These are phyloP conservation scores for Pipistrellus kuhlii DNA, from an alignment of 2,797 vertebrate genomes.

Conservation along the genomic window DNA sequence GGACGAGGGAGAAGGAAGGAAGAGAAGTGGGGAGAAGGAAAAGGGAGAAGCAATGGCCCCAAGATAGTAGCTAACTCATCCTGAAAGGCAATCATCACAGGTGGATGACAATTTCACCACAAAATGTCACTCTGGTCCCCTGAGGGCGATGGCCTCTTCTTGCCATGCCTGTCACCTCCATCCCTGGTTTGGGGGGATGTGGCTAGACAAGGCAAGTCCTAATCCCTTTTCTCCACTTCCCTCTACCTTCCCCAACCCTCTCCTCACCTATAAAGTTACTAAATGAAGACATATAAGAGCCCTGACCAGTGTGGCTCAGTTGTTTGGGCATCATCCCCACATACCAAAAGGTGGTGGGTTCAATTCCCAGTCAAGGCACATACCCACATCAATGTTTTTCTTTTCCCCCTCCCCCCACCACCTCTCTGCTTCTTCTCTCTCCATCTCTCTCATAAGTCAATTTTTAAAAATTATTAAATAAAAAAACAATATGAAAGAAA, in stretches of 20 bases:
- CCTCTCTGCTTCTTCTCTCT: too few relatives aligned
- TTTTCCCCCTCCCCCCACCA: neutral
- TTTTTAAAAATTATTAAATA: neutral
- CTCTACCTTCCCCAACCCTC: neutral
- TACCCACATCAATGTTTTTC: too few relatives aligned
- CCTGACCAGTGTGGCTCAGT: too few relatives aligned
- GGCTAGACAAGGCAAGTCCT: neutral
- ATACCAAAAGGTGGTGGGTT: too few relatives aligned
- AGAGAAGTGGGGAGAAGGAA: slow-evolving; percentile 58
- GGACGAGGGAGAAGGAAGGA: neutral
- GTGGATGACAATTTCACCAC: slow-evolving; percentile 86
- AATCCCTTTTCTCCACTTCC: neutral
- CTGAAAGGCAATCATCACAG: slow-evolving; percentile 87
- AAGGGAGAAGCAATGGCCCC: slow-evolving; percentile 86
- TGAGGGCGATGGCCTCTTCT: neutral
- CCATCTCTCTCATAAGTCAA: too few relatives aligned
- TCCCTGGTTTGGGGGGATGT: neutral
- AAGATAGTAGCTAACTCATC: slow-evolving; percentile 91
- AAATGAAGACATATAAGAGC: neutral
- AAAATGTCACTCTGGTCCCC: slow-evolving; percentile 78
- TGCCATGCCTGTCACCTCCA: neutral
- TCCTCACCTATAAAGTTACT: neutral
- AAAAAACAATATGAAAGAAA: neutral
- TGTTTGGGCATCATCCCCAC: too few relatives aligned
- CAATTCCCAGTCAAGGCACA: too few relatives aligned